Evolutionary conservation across 2,113 vertebrate species (phyloP).

Genomic region (Terrapene triunguis): DNA sequence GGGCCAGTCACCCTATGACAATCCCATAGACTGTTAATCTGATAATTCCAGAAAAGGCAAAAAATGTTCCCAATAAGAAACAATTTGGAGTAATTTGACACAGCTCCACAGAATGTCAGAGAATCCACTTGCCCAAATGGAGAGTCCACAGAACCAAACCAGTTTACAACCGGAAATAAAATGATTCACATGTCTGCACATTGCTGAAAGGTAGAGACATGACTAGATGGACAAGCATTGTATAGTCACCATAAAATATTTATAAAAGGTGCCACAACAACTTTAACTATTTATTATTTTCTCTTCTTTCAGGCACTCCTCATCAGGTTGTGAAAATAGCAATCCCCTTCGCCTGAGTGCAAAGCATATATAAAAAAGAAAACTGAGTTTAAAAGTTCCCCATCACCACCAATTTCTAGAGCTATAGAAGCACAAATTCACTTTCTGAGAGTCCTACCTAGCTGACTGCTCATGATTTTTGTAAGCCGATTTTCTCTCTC

Average conservation of each 20-base stretch:
- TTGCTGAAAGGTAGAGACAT: conserved; percentile 50
- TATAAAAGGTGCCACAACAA: conserved; percentile 55
- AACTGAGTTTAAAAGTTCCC: conserved; percentile 45
- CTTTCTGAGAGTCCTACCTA: neutral
- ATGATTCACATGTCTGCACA: conserved; percentile 36
- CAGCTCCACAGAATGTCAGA: conserved; percentile 50
- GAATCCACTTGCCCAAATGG: conserved; percentile 56
- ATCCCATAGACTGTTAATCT: conserved; percentile 1
- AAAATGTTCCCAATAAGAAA: conserved; percentile 16
- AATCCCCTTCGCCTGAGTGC: conserved; percentile 18
- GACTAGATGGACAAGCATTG: conserved; percentile 14
- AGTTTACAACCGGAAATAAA: conserved; percentile 65
- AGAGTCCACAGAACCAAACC: conserved; percentile 60
- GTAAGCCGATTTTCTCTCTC: conserved; percentile 47
- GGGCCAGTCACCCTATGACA: neutral
- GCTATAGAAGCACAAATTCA: neutral
- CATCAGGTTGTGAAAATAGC: conserved; percentile 44
- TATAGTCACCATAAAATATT: conserved; percentile 60
- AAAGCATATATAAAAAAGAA: neutral
- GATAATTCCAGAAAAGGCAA: conserved; percentile 13
- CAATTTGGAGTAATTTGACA: conserved; percentile 54
- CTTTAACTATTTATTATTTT: conserved; percentile 63
- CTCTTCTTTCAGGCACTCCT: conserved; percentile 33
- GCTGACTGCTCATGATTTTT: conserved; percentile 15
- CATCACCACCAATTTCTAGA: neutral